Conservation (phyloP, 64 coral and sea anemone genomes). For the Pocillopora damicornis region DNA sequence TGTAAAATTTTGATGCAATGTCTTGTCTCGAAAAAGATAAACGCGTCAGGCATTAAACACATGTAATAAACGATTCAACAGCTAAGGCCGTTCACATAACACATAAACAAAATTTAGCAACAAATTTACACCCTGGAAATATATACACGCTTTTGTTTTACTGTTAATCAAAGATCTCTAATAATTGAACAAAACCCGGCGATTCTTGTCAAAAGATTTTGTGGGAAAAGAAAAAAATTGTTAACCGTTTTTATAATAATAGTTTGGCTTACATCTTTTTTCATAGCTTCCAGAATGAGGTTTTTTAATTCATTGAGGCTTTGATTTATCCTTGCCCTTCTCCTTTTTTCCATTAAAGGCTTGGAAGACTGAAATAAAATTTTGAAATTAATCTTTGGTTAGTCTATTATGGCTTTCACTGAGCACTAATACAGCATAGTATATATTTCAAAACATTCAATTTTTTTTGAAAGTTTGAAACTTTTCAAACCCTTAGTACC, state of each 20-base stretch:
- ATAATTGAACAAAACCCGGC: neutral
- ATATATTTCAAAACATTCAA: neutral
- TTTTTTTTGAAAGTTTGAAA: neutral
- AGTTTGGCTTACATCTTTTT: slow-evolving; percentile 77
- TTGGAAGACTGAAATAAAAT: slow-evolving; percentile 59
- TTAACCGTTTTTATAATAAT: neutral
- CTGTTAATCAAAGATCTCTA: neutral
- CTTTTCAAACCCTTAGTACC: neutral
- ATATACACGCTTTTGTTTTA: neutral
- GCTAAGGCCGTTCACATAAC: neutral
- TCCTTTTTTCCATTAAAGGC: slow-evolving; percentile 76
- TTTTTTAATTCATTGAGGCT: slow-evolving; percentile 79
- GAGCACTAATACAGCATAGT: neutral
- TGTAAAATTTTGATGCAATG: neutral
- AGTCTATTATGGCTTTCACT: neutral
- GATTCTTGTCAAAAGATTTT: neutral
- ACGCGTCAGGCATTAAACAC: neutral
- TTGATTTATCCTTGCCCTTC: slow-evolving; percentile 75
- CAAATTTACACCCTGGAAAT: neutral
- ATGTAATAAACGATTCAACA: neutral
- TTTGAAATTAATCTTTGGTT: neutral
- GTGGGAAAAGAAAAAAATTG: neutral
- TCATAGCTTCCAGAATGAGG: slow-evolving; percentile 76
- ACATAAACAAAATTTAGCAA: neutral
- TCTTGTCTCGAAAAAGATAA: neutral